Conservation (phyloP, 2,113 vertebrate genomes). For the Eonycteris spelaea region DNA sequence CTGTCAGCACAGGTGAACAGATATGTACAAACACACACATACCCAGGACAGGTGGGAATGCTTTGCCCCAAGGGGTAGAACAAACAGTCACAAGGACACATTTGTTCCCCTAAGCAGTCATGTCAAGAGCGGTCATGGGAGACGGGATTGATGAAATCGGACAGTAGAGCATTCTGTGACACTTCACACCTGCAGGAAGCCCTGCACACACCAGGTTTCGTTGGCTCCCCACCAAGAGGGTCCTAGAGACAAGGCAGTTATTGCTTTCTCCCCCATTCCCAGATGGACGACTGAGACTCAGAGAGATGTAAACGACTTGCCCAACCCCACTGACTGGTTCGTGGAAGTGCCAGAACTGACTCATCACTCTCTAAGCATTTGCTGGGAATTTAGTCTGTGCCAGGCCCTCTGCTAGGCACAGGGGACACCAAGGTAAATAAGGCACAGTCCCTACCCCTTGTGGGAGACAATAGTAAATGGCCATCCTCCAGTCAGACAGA, state of each 20-base stretch:
- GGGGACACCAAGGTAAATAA: rapidly evolving
- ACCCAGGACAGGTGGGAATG: background rate
- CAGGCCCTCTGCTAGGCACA: background rate
- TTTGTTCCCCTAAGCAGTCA: background rate
- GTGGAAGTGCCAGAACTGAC: background rate
- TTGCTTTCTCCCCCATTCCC: background rate
- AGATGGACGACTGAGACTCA: background rate
- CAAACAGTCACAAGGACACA: background rate
- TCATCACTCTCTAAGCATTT: background rate
- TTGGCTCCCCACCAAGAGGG: background rate
- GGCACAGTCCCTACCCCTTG: background rate
- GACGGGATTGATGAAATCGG: background rate
- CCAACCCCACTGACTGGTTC: background rate
- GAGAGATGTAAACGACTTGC: background rate
- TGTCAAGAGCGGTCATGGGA: background rate
- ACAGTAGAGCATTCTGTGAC: background rate
- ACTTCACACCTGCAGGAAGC: rapidly evolving
- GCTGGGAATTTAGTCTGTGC: background rate
- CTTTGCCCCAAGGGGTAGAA: background rate
- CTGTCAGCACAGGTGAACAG: background rate
- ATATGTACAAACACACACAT: background rate
- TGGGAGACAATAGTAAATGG: background rate
- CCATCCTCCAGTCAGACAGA: background rate
- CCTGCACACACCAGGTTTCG: background rate
- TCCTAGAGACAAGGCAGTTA: background rate